Conservation (phyloP, 2,113 vertebrate species). For the Chauna torquata region DNA sequence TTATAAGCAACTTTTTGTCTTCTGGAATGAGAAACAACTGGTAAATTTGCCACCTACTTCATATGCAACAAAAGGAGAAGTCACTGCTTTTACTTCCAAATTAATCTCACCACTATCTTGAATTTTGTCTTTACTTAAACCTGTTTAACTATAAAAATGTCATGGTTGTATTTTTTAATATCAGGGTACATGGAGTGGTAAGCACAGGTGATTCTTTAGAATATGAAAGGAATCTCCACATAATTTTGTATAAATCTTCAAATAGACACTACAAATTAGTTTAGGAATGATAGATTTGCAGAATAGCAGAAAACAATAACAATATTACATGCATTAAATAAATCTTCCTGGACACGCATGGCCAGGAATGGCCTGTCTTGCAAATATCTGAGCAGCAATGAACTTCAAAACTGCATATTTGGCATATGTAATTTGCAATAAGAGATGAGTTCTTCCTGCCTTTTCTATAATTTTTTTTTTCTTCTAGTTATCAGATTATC, state of each 20-base stretch:
- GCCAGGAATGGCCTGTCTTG: background rate
- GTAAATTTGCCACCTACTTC: background rate
- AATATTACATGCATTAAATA: background rate
- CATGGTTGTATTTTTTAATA: background rate
- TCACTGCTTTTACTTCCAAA: background rate
- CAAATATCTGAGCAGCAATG: background rate
- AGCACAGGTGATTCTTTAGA: background rate
- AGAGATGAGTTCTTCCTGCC: background rate
- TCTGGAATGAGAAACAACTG: background rate
- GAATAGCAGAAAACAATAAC: background rate
- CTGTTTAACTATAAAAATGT: background rate
- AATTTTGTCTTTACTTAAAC: background rate
- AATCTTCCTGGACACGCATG: background rate
- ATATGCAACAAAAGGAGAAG: background rate
- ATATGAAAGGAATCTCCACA: background rate
- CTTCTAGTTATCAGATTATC: too few relatives aligned
- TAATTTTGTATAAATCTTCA: background rate
- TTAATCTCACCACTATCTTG: background rate
- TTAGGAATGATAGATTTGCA: background rate
- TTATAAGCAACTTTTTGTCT: background rate
- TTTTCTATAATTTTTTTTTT: background rate
- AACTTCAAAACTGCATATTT: background rate
- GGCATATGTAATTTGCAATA: background rate
- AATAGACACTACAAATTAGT: background rate
- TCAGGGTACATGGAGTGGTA: background rate